phyloP scores from a whole-genome alignment of 2,113 vertebrate species.

The Plecturocebus donacophilus region DNA sequence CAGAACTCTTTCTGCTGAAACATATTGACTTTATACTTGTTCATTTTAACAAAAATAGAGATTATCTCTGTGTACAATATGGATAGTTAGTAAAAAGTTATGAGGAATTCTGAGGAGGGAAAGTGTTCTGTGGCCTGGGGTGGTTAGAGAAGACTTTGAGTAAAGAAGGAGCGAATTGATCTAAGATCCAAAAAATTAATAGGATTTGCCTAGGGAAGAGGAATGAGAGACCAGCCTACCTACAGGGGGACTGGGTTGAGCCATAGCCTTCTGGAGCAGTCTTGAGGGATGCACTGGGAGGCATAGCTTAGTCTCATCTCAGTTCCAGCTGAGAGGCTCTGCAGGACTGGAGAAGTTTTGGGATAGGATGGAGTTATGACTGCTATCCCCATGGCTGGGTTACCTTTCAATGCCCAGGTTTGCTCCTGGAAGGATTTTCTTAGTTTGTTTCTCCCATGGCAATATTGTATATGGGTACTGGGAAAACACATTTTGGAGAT shows the following conservation, averaged over 20 bases:
- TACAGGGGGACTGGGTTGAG: background rate
- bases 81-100: background rate
- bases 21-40: background rate
- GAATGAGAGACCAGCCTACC: background rate
- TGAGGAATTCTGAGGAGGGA: background rate
- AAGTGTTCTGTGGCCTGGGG: background rate
- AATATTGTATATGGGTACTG: background rate
- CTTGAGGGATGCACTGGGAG: background rate
- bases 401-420: background rate
- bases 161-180: background rate
- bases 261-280: background rate
- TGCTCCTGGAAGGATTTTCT: background rate
- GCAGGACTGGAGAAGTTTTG: background rate
- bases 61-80: background rate
- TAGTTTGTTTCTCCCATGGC: background rate
- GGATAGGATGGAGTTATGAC: background rate
- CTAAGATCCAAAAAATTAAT: background rate
- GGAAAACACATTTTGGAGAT: background rate
- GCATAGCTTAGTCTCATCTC: background rate
- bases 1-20: conserved; percentile 17
- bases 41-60: background rate
- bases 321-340: background rate
- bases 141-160: background rate
- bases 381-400: background rate
- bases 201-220: background rate